Evolutionary conservation across 2,113 vertebrate genomes (phyloP).

Genomic region (Sphaerodactylus townsendi): DNA sequence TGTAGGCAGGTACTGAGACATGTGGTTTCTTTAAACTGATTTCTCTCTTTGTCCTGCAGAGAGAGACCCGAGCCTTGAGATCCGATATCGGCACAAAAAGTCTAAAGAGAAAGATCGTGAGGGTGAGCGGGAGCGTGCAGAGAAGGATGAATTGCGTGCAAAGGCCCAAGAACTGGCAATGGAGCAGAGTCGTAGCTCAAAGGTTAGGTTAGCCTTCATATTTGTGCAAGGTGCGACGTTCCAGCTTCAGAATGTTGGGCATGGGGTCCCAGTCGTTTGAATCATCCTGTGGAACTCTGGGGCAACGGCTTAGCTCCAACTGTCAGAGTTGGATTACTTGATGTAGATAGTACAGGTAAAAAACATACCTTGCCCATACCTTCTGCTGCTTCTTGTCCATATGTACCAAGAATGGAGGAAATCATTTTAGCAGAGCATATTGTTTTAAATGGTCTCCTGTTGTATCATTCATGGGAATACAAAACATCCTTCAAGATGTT

Average conservation of each 20-base stretch:
- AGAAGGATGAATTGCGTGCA: conserved; percentile 58
- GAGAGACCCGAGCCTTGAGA: conserved; percentile 82
- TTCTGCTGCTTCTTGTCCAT: neutral
- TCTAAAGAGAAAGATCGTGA: conserved; percentile 73
- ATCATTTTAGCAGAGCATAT: neutral
- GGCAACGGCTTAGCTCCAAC: neutral
- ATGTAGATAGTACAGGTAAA: neutral
- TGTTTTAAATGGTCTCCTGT: neutral
- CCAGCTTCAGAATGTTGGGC: neutral
- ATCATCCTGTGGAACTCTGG: neutral
- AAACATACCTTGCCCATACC: neutral
- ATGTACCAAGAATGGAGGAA: neutral
- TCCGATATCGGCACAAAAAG: conserved; percentile 89
- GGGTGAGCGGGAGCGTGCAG: conserved; percentile 68
- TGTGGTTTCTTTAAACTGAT: neutral
- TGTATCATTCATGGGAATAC: neutral
- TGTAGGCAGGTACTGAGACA: neutral
- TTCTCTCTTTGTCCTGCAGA: conserved; percentile 59
- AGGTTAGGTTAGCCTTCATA: neutral
- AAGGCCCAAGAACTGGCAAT: conserved; percentile 37
- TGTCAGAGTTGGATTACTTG: neutral
- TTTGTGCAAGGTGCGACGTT: neutral
- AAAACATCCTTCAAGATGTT: neutral
- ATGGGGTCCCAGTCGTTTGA: neutral
- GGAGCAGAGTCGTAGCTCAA: conserved; percentile 34